These are phyloP conservation scores for Anguilla anguilla DNA, from an alignment of 2,797 vertebrate species.

Conservation along the genomic window DNA sequence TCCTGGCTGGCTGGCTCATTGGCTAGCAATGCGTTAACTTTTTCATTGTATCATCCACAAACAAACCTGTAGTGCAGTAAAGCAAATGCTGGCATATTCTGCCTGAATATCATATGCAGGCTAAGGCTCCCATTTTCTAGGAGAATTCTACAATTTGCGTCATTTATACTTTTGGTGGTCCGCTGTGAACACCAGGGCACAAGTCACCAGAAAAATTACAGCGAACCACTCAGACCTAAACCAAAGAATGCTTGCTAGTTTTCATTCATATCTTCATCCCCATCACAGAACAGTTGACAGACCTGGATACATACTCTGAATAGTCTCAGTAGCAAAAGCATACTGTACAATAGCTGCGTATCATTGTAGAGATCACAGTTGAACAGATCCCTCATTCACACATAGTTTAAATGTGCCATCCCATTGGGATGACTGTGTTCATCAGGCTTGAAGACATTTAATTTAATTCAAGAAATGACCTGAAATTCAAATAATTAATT, in stretches of 20 bases:
- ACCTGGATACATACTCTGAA: neutral
- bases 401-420: no score
- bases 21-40: neutral
- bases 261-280: neutral
- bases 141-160: neutral
- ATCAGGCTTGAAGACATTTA: no score
- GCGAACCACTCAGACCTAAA: neutral
- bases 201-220: neutral
- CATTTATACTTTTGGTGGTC: neutral
- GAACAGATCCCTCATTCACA: no score
- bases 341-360: neutral
- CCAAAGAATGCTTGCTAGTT: neutral
- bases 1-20: neutral
- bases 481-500: neutral
- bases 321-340: neutral
- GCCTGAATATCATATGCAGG: neutral
- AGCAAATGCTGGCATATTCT: neutral
- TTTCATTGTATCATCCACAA: neutral
- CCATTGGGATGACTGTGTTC: no score
- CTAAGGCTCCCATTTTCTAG: neutral
- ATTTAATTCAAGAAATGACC: no score
- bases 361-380: neutral
- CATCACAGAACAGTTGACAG: neutral
- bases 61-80: neutral
- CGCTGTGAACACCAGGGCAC: slow-evolving; percentile 8